phyloP scores from a whole-genome alignment of 2,888 invertebrate species.

The Noctua janthe region DNA sequence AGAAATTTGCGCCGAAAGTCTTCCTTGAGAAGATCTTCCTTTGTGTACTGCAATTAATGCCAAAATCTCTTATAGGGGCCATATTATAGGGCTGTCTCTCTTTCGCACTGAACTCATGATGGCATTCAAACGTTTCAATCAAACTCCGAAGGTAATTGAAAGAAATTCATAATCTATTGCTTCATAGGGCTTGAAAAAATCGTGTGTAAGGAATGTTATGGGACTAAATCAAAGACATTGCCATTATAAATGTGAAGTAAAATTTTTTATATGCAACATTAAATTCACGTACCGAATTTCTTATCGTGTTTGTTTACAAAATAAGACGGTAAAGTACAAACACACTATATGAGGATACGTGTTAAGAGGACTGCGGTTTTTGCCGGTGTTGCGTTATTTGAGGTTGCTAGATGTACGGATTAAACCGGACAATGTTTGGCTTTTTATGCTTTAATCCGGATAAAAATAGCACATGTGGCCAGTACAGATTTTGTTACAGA shows the following conservation, averaged over 20 bases:
- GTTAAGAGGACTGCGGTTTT: conserved; percentile 26
- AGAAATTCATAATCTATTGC: not conserved
- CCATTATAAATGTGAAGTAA: not conserved
- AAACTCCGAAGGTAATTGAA: not conserved
- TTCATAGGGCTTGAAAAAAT: not conserved
- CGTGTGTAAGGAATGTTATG: not conserved
- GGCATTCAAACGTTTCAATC: not conserved
- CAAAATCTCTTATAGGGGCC: not conserved
- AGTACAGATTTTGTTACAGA: conserved; percentile 4
- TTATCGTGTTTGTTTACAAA: not conserved
- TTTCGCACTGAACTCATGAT: not conserved
- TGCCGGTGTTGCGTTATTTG: conserved; percentile 20
- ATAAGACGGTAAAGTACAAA: not conserved
- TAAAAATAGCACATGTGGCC: conserved; percentile 41
- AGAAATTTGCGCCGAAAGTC: not conserved
- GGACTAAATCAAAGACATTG: not conserved
- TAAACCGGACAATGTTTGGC: conserved; percentile 35
- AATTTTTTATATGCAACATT: not conserved
- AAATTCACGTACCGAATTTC: not conserved
- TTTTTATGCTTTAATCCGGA: conserved; percentile 35
- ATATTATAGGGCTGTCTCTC: not conserved
- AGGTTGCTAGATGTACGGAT: conserved; percentile 40
- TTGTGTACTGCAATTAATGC: not conserved
- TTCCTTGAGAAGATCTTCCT: not conserved
- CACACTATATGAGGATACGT: conserved; percentile 1